phyloP scores from a whole-genome alignment of 2,888 invertebrate species.

The Anodontia alba region DNA sequence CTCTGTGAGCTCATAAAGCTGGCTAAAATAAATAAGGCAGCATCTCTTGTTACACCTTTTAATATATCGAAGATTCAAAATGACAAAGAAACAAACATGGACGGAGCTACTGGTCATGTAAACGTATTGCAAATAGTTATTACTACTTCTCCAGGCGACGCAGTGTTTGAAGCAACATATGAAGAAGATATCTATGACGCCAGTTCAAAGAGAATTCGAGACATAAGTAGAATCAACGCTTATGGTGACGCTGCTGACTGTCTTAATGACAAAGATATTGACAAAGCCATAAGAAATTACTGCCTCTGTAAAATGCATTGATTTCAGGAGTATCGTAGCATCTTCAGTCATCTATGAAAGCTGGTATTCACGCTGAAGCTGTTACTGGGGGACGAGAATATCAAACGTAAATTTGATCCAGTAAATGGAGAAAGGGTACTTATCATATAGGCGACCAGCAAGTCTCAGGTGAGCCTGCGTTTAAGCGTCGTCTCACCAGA shows the following conservation, averaged over 20 bases:
- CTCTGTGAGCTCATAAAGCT: constrained; percentile 88
- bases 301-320: too few relatives aligned
- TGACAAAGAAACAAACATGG: constrained; percentile 87
- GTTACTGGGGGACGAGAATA: too few relatives aligned
- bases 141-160: constrained; percentile 62
- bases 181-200: constrained; percentile 20
- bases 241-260: constrained; percentile 68
- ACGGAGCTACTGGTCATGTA: constrained; percentile 40
- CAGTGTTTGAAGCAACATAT: constrained; percentile 66
- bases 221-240: constrained; percentile 64
- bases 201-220: constrained; percentile 49
- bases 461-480: too few relatives aligned
- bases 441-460: too few relatives aligned
- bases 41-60: constrained; percentile 85
- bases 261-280: constrained; percentile 44
- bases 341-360: too few relatives aligned
- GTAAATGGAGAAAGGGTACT: too few relatives aligned
- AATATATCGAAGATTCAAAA: too few relatives aligned
- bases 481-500: too few relatives aligned
- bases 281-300: constrained; percentile 23
- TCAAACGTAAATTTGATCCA: too few relatives aligned
- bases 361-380: too few relatives aligned
- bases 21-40: constrained; percentile 52
- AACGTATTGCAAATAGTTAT: constrained; percentile 31
- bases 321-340: too few relatives aligned